Conservation (phyloP, 2,888 invertebrate genomes). For the Desoria tigrina region DNA sequence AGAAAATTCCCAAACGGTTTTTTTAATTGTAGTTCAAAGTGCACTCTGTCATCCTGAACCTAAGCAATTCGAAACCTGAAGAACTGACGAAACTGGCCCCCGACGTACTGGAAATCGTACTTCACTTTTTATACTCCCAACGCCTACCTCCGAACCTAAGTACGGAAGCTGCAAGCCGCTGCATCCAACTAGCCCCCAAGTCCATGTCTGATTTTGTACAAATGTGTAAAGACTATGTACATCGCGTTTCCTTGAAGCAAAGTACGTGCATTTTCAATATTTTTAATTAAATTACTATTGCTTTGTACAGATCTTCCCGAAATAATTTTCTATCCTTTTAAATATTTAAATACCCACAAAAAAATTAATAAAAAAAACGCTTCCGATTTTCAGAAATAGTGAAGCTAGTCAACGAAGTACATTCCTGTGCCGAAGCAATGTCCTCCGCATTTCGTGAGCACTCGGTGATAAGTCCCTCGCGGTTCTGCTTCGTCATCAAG, state of each 20-base stretch:
- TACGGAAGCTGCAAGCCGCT: conserved; percentile 63
- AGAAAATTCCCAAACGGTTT: no score
- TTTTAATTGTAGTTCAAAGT: conserved; percentile 42
- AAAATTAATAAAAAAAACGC: not conserved
- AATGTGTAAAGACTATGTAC: conserved; percentile 65
- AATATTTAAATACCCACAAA: not conserved
- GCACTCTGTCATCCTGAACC: conserved; percentile 49
- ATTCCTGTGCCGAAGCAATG: conserved; percentile 61
- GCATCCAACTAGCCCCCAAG: conserved; percentile 59
- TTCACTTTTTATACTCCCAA: conserved; percentile 68
- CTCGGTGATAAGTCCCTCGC: conserved; percentile 60
- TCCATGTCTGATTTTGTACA: conserved; percentile 63
- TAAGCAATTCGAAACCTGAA: conserved; percentile 39
- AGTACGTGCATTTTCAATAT: conserved; percentile 59
- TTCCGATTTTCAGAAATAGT: conserved; percentile 70
- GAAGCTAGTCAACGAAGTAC: conserved; percentile 66
- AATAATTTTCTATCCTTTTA: no score
- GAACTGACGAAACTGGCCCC: conserved; percentile 63
- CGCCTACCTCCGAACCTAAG: conserved; percentile 65
- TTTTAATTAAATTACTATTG: conserved; percentile 1
- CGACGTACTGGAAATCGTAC: conserved; percentile 64
- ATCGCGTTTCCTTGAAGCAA: conserved; percentile 66
- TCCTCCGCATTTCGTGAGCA: conserved; percentile 46
- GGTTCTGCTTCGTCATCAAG: conserved; percentile 66
- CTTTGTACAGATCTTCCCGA: no score